Evolutionary conservation across 1,140 invertebrate genomes (phyloP), one percentile per base, ranked within the genome.

Genomic region (Dinothrombium tinctorium): DNA sequence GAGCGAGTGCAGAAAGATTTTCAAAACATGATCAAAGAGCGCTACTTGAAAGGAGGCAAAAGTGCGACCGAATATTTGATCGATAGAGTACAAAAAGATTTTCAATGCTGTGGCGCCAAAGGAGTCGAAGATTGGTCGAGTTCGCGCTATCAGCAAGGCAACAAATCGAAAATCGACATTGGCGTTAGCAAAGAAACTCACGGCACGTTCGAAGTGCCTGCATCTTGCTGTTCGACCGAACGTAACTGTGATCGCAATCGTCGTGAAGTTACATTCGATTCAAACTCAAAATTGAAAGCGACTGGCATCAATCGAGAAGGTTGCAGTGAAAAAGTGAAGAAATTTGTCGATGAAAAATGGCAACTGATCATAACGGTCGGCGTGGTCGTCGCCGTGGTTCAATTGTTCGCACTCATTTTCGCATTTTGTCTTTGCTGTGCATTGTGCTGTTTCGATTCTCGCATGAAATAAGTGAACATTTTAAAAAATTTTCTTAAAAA

Each of bases 11-110:
- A 64, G 42, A 57, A 61, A 17, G 66, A 63, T 37, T 67, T 76
- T 12, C 66, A 69, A 49, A 59, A 62, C 37, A 73, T 73, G 19
- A 67, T 79, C 23, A 56, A 72, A 59, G 61, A 69, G 21, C 69
- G 74, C 49, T 79, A 79, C 50, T 65, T 44, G 14, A 59, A 62
- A 12, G 64, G 68, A 46, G 33, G 19, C 3, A 35, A 32, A 20
- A 9, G 14, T 14, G 40, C 41, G n/a, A 42, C 43, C 3, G 37
- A 48, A 29, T 14, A 33, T 11, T 9, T 48, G 5, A 32, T 48
- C 11, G 46, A 49, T 33, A 22, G 35, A n/a, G 33, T 49, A 24
- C 45, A 49, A 38, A 8, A 22, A 11, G 32, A 44, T 20, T 41
- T 54, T 8, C 33, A 46, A 6, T 54, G 52, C 31, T 54, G 52